Conservation (phyloP, 1,140 invertebrate genomes). For the Drosophila nikananu region DNA sequence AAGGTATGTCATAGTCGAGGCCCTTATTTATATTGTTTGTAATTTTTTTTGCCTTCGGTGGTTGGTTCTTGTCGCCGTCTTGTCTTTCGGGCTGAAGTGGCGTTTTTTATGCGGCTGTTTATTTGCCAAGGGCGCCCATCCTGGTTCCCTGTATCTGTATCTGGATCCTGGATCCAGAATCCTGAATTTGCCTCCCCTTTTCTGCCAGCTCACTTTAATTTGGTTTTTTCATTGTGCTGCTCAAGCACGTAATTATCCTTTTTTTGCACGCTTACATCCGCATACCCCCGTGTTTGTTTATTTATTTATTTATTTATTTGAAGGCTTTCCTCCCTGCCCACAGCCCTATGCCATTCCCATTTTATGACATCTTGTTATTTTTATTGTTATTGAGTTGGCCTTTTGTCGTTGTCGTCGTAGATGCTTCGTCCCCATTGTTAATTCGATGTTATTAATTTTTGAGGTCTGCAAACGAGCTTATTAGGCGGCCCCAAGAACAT, state of each 20-base stretch:
- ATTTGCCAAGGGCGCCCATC: slow-evolving; percentile 59
- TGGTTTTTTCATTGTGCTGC: slow-evolving; percentile 49
- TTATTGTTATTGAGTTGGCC: slow-evolving; percentile 81
- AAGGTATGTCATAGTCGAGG: background rate
- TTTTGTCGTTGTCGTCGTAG: slow-evolving; percentile 43
- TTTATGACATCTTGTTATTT: slow-evolving; percentile 82
- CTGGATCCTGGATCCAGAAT: background rate
- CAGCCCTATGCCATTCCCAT: slow-evolving; percentile 38
- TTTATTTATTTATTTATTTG: slow-evolving; percentile 52
- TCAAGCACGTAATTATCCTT: slow-evolving; percentile 81
- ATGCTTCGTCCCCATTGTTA: slow-evolving; percentile 45
- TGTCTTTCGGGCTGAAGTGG: slow-evolving; percentile 38
- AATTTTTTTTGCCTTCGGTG: slow-evolving; percentile 22
- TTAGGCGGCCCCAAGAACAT: slow-evolving; percentile 67
- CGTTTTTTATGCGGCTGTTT: slow-evolving; percentile 40
- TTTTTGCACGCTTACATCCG: slow-evolving; percentile 42
- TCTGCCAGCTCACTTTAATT: slow-evolving; percentile 69
- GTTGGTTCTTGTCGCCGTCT: slow-evolving; percentile 47
- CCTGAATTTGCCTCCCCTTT: background rate
- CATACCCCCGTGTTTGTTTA: slow-evolving; percentile 39
- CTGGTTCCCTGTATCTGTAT: background rate
- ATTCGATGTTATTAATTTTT: slow-evolving; percentile 70
- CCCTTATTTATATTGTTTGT: background rate
- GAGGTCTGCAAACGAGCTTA: slow-evolving; percentile 67
- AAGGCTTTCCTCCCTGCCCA: slow-evolving; percentile 19